phyloP scores from a whole-genome alignment of 2,888 invertebrate genomes.

The Drosophila fulvimacula region DNA sequence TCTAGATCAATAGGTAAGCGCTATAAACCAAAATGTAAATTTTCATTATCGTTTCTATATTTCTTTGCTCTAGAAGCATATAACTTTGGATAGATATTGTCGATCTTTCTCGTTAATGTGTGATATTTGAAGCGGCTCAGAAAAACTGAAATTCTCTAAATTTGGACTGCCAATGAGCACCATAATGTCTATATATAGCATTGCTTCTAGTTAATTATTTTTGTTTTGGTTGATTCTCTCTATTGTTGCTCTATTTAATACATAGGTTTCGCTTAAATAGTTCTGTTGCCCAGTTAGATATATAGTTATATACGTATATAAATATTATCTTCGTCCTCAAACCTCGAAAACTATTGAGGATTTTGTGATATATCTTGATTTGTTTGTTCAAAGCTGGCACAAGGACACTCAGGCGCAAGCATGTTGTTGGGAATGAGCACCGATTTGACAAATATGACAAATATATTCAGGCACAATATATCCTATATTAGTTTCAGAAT shows the following conservation, averaged over 20 bases:
- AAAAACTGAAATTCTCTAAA: slow-evolving; percentile 2
- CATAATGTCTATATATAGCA: not conserved
- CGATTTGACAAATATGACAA: not conserved
- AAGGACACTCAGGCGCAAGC: slow-evolving; percentile 16
- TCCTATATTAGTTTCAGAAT: not conserved
- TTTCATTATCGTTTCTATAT: not conserved
- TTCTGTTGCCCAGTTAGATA: slow-evolving; percentile 32
- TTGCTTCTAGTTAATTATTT: slow-evolving; percentile 15
- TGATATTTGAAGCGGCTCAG: slow-evolving; percentile 1
- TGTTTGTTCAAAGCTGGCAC: slow-evolving; percentile 14
- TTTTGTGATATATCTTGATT: slow-evolving; percentile 41
- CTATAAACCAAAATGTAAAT: not conserved
- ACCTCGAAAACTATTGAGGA: slow-evolving; percentile 41
- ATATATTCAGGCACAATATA: slow-evolving; percentile 4
- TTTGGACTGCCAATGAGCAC: slow-evolving; percentile 10
- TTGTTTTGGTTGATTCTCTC: not conserved
- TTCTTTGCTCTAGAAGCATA: slow-evolving; percentile 1
- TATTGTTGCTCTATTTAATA: slow-evolving; percentile 6
- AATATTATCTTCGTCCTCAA: slow-evolving; percentile 25
- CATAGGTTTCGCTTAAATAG: slow-evolving; percentile 26
- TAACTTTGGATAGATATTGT: slow-evolving; percentile 1
- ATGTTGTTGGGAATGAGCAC: not conserved
- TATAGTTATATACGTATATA: slow-evolving; percentile 25
- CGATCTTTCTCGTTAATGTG: not conserved
- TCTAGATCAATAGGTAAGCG: slow-evolving; percentile 4